Conservation (phyloP, 2,888 invertebrate species). For the Tetragonula carbonaria region DNA sequence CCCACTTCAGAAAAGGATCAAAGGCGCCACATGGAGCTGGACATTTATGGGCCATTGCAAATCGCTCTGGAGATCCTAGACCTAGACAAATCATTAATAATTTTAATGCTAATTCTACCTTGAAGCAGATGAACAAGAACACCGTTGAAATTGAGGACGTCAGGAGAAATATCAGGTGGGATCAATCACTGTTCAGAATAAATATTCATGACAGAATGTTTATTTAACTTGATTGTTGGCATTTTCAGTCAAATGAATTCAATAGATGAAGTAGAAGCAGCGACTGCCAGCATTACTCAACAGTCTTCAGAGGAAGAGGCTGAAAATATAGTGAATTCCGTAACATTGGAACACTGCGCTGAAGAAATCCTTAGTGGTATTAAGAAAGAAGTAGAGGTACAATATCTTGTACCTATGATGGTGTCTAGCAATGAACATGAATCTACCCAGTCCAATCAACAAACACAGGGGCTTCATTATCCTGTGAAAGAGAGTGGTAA, state of each 20-base stretch:
- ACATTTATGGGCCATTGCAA: constrained; percentile 95
- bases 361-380: constrained; percentile 87
- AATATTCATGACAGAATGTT: background rate
- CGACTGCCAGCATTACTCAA: constrained; percentile 85
- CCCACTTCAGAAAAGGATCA: constrained; percentile 94
- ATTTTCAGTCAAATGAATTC: constrained; percentile 72
- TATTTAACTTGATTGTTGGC: background rate
- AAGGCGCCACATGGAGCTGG: constrained; percentile 95
- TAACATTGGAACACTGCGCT: constrained; percentile 85
- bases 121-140: constrained; percentile 34
- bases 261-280: constrained; percentile 85
- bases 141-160: constrained; percentile 26
- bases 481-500: constrained; percentile 80
- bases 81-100: constrained; percentile 53
- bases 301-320: constrained; percentile 75
- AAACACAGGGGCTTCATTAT: constrained; percentile 69
- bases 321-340: constrained; percentile 73
- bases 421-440: constrained; percentile 69
- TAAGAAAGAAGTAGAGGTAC: constrained; percentile 87
- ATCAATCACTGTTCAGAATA: background rate
- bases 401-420: constrained; percentile 84
- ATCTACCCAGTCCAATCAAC: constrained; percentile 56
- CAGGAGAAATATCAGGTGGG: constrained; percentile 42
- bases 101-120: constrained; percentile 3
- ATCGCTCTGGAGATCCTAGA: constrained; percentile 79